phyloP scores from a whole-genome alignment of 2,888 invertebrate species.

The Latrodectus hesperus region DNA sequence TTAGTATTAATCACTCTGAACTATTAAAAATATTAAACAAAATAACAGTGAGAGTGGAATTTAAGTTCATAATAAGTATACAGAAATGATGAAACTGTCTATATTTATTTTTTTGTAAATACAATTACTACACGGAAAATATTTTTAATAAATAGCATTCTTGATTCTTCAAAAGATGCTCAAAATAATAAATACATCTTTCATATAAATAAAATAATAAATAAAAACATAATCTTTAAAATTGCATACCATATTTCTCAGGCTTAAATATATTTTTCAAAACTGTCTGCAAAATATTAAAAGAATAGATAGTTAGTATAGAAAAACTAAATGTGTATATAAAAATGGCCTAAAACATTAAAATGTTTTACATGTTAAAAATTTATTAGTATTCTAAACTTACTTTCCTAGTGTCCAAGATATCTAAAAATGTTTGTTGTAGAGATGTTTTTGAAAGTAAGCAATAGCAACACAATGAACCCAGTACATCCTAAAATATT shows the following conservation, averaged over 20 bases:
- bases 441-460: slow-evolving; percentile 52
- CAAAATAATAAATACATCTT: background rate
- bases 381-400: background rate
- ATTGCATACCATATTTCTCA: slow-evolving; percentile 52
- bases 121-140: no score
- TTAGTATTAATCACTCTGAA: no score
- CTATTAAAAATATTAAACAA: no score
- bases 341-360: background rate
- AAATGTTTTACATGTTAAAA: background rate
- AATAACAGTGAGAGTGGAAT: no score
- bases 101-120: no score
- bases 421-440: slow-evolving; percentile 36
- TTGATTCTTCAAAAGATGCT: no score
- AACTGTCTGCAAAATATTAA: slow-evolving; percentile 26
- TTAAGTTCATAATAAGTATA: no score
- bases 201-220: background rate
- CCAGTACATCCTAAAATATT: slow-evolving; percentile 29
- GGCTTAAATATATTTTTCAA: slow-evolving; percentile 38
- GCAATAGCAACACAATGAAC: slow-evolving; percentile 50
- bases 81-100: no score
- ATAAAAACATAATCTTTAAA: background rate
- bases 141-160: no score
- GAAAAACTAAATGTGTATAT: background rate
- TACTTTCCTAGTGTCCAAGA: slow-evolving; percentile 52
- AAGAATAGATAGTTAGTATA: background rate